Conservation (phyloP, 2,113 vertebrate genomes). For the Cyanistes caeruleus region DNA sequence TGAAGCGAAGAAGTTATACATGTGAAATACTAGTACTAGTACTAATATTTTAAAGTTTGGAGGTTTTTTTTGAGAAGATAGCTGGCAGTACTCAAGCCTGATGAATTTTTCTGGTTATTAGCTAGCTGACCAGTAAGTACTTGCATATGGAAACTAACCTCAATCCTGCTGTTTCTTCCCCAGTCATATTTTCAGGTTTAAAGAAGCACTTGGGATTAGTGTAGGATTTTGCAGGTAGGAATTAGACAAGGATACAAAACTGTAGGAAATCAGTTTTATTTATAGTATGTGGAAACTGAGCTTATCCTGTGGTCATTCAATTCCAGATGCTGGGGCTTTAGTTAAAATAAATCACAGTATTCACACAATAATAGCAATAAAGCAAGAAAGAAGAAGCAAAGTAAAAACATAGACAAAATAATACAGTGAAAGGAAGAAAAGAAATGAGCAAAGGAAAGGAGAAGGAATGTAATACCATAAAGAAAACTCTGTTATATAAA, state of each 20-base stretch:
- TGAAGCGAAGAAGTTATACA: background rate
- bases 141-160: background rate
- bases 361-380: background rate
- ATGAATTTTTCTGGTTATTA: background rate
- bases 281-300: background rate
- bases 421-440: background rate
- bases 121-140: background rate
- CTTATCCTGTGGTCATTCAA: background rate
- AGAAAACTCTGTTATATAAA: background rate
- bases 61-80: background rate
- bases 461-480: background rate
- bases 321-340: background rate
- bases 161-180: background rate
- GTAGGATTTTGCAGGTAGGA: background rate
- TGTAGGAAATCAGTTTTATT: background rate
- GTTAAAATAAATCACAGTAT: background rate
- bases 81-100: background rate
- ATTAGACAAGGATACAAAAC: background rate
- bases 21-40: background rate
- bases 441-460: background rate
- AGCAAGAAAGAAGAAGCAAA: background rate
- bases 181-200: background rate
- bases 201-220: background rate
- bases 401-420: background rate
- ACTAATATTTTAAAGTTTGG: background rate